A percentile compares a stretch with the other conserved stretches of the same genome.
phyloP scores from a whole-genome alignment of 2,113 vertebrate genomes.

The Herpetotheres cachinnans region DNA sequence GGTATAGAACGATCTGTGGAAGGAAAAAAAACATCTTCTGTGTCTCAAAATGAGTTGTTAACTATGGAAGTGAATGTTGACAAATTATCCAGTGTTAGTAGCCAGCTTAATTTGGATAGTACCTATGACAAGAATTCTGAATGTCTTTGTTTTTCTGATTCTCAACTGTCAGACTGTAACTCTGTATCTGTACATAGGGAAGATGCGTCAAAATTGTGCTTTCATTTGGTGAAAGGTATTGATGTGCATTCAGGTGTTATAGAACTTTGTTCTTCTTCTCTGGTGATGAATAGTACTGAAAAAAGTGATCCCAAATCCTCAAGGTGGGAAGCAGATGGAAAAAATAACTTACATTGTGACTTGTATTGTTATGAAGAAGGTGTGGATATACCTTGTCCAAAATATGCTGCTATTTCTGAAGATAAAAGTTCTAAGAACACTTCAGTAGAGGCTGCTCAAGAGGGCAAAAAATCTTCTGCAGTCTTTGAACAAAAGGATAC shows the following conservation, averaged over 20 bases:
- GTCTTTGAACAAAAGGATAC: constrained; percentile 1
- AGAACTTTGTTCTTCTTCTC: constrained; percentile 38
- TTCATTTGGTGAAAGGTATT: constrained; percentile 27
- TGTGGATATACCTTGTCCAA: neutral
- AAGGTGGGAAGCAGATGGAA: neutral
- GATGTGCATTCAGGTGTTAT: constrained; percentile 11
- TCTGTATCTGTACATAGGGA: neutral
- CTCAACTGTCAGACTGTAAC: constrained; percentile 17
- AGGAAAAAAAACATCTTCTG: neutral
- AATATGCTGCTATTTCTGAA: neutral
- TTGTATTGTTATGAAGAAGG: neutral
- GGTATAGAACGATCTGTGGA: neutral
- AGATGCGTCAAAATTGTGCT: constrained; percentile 27
- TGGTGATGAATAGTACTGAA: neutral
- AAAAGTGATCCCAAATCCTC: constrained; percentile 16
- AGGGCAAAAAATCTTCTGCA: neutral
- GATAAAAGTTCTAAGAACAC: neutral
- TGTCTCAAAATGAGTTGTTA: neutral
- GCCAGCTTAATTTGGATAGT: neutral
- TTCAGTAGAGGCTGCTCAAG: neutral
- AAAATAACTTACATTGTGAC: neutral
- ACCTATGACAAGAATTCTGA: constrained; percentile 14
- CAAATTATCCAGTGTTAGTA: constrained; percentile 15
- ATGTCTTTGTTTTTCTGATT: constrained; percentile 31
- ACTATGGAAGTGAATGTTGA: constrained; percentile 13